A percentile compares a stretch with the other conserved stretches of the same genome.
These are phyloP conservation scores for Drosophila paranaensis DNA, from an alignment of 2,888 invertebrate species.

Conservation along the genomic window DNA sequence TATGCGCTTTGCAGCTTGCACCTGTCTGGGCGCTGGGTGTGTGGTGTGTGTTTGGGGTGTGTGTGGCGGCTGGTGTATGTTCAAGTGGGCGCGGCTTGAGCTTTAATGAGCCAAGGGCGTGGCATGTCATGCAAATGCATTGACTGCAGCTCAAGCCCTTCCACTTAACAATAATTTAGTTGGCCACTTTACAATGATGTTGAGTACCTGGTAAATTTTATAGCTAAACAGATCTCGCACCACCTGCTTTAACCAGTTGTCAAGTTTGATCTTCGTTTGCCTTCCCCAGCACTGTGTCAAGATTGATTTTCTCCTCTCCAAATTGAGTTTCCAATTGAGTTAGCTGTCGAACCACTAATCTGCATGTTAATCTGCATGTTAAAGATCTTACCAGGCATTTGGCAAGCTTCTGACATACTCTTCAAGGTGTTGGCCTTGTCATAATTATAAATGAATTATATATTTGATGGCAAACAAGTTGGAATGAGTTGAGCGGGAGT, in stretches of 20 bases:
- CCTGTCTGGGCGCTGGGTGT: conserved; percentile 64
- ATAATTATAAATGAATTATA: background rate
- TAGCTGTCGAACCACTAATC: conserved; percentile 18
- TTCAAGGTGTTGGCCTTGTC: conserved; percentile 7
- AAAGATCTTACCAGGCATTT: conserved; percentile 1
- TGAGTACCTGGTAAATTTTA: background rate
- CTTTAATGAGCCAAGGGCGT: conserved; percentile 56
- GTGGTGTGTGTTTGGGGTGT: conserved; percentile 37
- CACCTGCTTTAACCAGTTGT: background rate
- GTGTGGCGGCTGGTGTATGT: conserved; percentile 21
- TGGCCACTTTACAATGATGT: background rate
- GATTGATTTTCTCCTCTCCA: background rate
- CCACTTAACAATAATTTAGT: conserved; percentile 24
- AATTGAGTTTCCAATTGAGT: background rate
- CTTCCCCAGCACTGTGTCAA: background rate
- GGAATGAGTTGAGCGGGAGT: background rate
- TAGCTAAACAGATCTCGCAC: background rate
- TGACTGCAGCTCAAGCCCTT: conserved; percentile 24
- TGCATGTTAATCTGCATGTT: conserved; percentile 11
- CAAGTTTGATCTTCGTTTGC: background rate
- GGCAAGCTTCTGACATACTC: background rate
- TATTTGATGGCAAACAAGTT: background rate
- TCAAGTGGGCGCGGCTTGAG: conserved; percentile 41
- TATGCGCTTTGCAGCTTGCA: conserved; percentile 54
- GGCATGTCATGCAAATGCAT: conserved; percentile 47